Percentiles rank a stretch among this genome's conserved stretches.
These are phyloP conservation scores for Myripristis murdjan DNA, from an alignment of 2,797 vertebrate species.

Conservation along the genomic window DNA sequence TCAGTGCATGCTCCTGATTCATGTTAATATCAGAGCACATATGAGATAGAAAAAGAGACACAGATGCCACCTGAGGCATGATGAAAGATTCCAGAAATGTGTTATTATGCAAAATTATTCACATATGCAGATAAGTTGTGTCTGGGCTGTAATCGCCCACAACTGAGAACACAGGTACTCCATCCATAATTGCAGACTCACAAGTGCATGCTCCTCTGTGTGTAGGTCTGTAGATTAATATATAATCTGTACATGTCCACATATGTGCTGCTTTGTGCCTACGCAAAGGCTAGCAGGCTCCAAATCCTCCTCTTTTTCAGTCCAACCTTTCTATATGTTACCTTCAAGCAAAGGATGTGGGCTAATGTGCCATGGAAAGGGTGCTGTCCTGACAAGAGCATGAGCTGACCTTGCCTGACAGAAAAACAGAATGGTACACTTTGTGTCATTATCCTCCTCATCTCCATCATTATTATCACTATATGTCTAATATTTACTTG, in stretches of 20 bases:
- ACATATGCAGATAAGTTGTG: slow-evolving; percentile 55
- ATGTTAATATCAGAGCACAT: slow-evolving; percentile 46
- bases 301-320: background rate
- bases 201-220: background rate
- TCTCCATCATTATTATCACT: no score
- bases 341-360: no score
- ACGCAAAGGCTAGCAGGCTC: background rate
- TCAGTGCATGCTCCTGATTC: background rate
- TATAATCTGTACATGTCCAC: slow-evolving; percentile 3
- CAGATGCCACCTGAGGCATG: slow-evolving; percentile 58
- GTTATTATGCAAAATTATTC: slow-evolving; percentile 64
- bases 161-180: slow-evolving; percentile 44
- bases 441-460: no score
- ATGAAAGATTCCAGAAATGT: slow-evolving; percentile 57
- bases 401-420: no score
- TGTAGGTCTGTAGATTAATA: background rate
- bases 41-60: slow-evolving; percentile 34
- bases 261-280: background rate
- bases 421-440: no score
- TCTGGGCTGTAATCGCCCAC: slow-evolving; percentile 45
- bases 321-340: background rate
- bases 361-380: no score
- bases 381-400: no score
- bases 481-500: no score
- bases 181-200: slow-evolving; percentile 21